phyloP scores from a whole-genome alignment of 2,888 invertebrate species.

The Acanthosoma haemorrhoidale region DNA sequence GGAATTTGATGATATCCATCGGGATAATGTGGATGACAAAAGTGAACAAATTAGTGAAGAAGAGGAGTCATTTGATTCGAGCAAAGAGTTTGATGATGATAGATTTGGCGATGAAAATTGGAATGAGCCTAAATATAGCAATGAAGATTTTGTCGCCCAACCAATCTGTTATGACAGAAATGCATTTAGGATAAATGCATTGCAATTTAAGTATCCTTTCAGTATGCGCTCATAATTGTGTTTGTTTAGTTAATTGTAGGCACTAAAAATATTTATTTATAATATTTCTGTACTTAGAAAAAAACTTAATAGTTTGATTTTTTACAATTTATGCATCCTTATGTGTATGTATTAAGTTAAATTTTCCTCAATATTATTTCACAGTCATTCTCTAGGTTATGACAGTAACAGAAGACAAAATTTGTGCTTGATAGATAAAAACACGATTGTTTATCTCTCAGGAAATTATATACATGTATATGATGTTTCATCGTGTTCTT shows the following conservation, averaged over 20 bases:
- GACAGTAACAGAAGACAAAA: constrained; percentile 77
- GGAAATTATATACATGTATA: constrained; percentile 78
- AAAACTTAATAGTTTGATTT: neutral
- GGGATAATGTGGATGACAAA: neutral
- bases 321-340: neutral
- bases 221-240: too few species aligned
- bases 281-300: neutral
- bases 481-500: constrained; percentile 58
- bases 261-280: too few species aligned
- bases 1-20: neutral
- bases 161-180: constrained; percentile 52
- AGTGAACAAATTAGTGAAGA: neutral
- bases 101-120: constrained; percentile 40
- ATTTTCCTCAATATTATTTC: constrained; percentile 24
- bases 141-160: constrained; percentile 55
- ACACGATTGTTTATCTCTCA: constrained; percentile 70
- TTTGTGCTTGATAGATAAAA: constrained; percentile 66
- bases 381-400: constrained; percentile 79
- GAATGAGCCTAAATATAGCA: constrained; percentile 44
- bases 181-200: constrained; percentile 55
- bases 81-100: constrained; percentile 1
- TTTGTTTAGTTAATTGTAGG: too few species aligned
- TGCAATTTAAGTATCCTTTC: constrained; percentile 66
- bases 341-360: neutral
- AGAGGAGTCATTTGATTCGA: neutral